Base-by-base conservation (phyloP, 2,797 vertebrate genomes). In the Aythya fuligula region DNA sequence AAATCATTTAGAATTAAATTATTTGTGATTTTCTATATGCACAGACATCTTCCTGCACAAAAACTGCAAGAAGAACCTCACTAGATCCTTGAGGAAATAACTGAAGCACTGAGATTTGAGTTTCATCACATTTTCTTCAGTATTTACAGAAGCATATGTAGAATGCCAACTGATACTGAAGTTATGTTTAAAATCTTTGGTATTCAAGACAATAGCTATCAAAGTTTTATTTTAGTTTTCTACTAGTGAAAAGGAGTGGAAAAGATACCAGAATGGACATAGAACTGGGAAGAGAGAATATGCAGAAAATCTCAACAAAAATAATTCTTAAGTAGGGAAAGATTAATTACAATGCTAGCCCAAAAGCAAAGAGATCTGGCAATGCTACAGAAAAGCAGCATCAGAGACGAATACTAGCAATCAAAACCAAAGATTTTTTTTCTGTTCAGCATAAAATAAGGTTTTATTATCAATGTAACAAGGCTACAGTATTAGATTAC, bases 1-100 rank as follows among this genome's bases (percentile, higher is more conserved):
- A 92, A 85, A 85, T 38, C 4, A 41, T 49, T 88, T 61, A 28
- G 43, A 91, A 66, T 65, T 36, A 85, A 94, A 95, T 85, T 57
- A 67, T 56, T 87, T 92, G 32, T 85, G 60, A 95, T 82, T 76
- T 94, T 11, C 30, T 76, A 15, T 34, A 69, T 39, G 54, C 41
- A 82, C 9, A 85, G 61, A 72, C 27, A 36, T 64, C 69, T 93
- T 80, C 8, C 17, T 61, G 49, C 9, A 67, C 14, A 79, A 97
- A 76, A 87, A 28, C 47, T 20, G 45, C 27, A 58, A 67, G 67
- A 76, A 84, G 3, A 5, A 2, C 24, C 38, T 90, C 64, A 53
- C 6, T 5, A 15, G n/a, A 12, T 62, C 25, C 51, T 71, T n/a
- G 22, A 74, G 11, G 7, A 82, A 93, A n/a, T 25, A 62, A 7